These are phyloP conservation scores for Neodon shergylaensis DNA, from an alignment of 2,113 vertebrate genomes.

Conservation along the genomic window DNA sequence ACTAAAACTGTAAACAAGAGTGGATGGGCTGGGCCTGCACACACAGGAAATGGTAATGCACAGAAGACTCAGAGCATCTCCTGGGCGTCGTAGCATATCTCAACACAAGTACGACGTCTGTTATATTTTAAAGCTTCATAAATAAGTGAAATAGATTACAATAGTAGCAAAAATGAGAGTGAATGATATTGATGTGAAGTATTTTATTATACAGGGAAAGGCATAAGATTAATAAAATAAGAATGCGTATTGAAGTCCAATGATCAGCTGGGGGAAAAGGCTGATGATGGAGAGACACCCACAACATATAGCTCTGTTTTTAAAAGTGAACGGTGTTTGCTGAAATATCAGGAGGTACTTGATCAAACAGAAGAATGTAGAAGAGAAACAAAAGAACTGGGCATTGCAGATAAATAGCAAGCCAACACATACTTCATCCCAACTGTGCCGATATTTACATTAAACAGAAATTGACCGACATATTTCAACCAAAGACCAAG, in stretches of 20 bases:
- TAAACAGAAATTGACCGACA: not conserved
- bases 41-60: not conserved
- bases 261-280: not conserved
- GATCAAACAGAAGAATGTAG: not conserved
- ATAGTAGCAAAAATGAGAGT: not conserved
- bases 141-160: constrained; percentile 5
- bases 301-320: not conserved
- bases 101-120: not conserved
- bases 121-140: not conserved
- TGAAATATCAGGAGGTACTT: not conserved
- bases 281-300: too few relatives aligned
- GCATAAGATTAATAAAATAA: constrained; percentile 18
- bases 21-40: not conserved
- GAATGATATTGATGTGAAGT: not conserved
- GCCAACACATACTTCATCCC: not conserved
- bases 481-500: not conserved
- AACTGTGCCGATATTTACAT: not conserved
- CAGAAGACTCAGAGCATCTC: not conserved
- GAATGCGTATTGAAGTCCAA: not conserved
- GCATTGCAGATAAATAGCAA: not conserved
- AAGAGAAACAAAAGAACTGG: not conserved
- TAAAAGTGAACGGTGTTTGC: not conserved
- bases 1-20: not conserved
- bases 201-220: not conserved
- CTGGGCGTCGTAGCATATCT: not conserved